Evolutionary conservation across 2,888 invertebrate genomes (phyloP), one percentile per base, ranked within the genome.

Genomic region (Coenonympha glycerion): DNA sequence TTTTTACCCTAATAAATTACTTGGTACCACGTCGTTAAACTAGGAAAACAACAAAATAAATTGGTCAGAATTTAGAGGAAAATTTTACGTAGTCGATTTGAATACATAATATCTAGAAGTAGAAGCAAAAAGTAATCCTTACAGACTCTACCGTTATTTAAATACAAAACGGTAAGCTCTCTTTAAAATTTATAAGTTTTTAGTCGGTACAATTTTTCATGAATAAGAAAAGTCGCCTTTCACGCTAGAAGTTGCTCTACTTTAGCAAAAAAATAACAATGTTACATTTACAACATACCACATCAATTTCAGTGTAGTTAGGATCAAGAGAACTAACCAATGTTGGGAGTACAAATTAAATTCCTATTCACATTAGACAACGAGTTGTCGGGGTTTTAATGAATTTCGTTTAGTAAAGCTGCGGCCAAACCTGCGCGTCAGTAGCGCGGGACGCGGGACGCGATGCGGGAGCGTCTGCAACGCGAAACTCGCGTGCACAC

Each of bases 111-210:
- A 28, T 37, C n/a, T 42, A 42, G 13, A 36, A 30, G 15, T 11
- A 22, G 21, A 49, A 11, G 18, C 21, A 26, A 34, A 36, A 40
- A 34, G 34, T 41, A 19, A 31, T 22, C 13, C 21, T 31, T 33
- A 40, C 40, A 24, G 18, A 18, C 18, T 24, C 22, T 11, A 45
- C 31, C 15, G 39, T 9, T 9, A 26, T 41, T 49, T 28, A 26
- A 21, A 49, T 40, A 49, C 44, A 39, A 42, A 36, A 22, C 30
- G 19, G 28, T 36, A 36, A 49, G 36, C 42, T 41, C 41, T 42
- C 34, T 49, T 42, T 15, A 42, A 28, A 49, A 42, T 42, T 37
- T 36, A 36, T 49, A 15, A 34, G 41, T 36, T 42, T 36, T 15
- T 19, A 9, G 39, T 22, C 42, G 15, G 30, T 22, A 49, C 30